Percentiles rank a stretch among this genome's conserved stretches.
Conservation (phyloP, 2,888 invertebrate genomes). For the Heliconius erato region DNA sequence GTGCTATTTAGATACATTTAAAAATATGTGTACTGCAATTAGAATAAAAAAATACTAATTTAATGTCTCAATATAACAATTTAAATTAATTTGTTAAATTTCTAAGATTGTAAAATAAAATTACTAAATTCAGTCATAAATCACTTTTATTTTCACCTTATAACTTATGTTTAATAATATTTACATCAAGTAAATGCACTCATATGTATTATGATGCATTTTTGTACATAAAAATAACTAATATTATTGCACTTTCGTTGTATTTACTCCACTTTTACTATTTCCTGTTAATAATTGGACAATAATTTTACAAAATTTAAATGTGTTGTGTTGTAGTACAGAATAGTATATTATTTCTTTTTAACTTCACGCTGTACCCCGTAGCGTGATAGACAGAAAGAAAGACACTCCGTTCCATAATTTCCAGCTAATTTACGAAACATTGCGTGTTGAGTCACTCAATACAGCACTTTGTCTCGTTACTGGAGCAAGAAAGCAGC, state of each 20-base stretch:
- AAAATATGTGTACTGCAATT: no score
- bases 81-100: neutral
- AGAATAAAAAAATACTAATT: neutral
- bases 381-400: no score
- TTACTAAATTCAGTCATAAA: constrained; percentile 58
- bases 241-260: constrained; percentile 53
- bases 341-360: no score
- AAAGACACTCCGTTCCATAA: no score
- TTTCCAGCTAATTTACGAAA: no score
- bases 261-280: constrained; percentile 3
- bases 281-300: neutral
- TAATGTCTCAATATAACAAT: neutral
- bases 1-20: no score
- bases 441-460: no score
- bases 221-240: constrained; percentile 50
- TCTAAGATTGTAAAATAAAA: constrained; percentile 32
- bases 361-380: no score
- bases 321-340: neutral
- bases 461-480: no score
- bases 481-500: no score
- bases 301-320: neutral
- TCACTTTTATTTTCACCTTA: constrained; percentile 68
- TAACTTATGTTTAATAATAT: constrained; percentile 66
- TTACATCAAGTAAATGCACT: constrained; percentile 79
- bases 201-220: constrained; percentile 64